Base-by-base conservation (phyloP, 1,140 invertebrate species). In the Drosophila micromelanica region DNA sequence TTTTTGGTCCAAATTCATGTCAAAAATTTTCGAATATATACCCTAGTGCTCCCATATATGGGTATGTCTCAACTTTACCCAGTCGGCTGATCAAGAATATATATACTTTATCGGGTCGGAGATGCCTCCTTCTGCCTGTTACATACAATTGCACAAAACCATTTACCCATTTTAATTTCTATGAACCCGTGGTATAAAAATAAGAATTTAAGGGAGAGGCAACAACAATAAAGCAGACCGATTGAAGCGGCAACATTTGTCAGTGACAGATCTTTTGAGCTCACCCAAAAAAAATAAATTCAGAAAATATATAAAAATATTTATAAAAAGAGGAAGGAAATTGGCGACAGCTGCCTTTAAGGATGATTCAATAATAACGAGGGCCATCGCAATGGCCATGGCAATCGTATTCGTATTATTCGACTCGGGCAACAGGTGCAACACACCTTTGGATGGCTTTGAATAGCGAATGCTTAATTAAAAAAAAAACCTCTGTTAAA, bases 361-460 rank as follows among this genome's bases (percentile, higher is more conserved):
- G 79, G 60, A 65, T 65, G 74, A 89, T 89, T 87, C 68, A 89
- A 87, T 87, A 82, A 79, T 54, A 23, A 15, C 65, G 45, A 30
- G 30, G 20, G 43, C 69, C 78, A 61, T 73, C 68, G 64, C 69
- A 81, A 61, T 73, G n/a, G n/a, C n/a, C n/a, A n/a, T n/a, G n/a
- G n/a, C 69, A 81, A 61, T 73, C 68, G 64, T 46, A 86, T 78
- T 80, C 80, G 80, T 73, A 86, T 78, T 68, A 65, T 72, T 61
- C 12, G 54, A 30, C 51, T 64, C 35, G 23, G 49, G 70, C 70
- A 68, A 73, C 63, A 73, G 63, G 70, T 73, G 70, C 48, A 30
- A 48, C 9, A 51, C 30, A 45, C 63, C 7, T 27, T 15, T 43
- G 48, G 27, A 48, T 6, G 13, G 38, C 13, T 35, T 46, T 59